Evolutionary conservation across 2,888 invertebrate genomes (phyloP), one percentile per base, ranked within the genome.

Genomic region (Druceiella hillmani): DNA sequence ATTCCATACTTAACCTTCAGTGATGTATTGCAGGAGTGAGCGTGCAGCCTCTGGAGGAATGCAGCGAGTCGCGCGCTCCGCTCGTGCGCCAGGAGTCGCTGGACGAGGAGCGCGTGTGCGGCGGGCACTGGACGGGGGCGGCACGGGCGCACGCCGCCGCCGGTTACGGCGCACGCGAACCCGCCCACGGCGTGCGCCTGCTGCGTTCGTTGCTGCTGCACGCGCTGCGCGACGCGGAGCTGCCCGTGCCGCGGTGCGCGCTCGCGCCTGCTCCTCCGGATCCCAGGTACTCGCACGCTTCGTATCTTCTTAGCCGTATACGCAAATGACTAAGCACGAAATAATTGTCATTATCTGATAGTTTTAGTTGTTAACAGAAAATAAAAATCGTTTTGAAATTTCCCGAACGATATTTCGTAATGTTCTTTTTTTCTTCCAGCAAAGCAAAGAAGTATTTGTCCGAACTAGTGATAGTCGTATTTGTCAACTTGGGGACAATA

Each of bases 101-200:
- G 13, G 72, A 72, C 14, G 72, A 72, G 43, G 72, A 72, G 44
- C 52, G 72, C 0, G 70, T 69, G 51, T 73, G 66, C 44, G 72
- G 63, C 38, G 74, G 71, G 1, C 74, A 73, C 47, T 74, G 71
- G 64, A 53, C 51, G 9, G 39, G 36, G 10, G 49, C 45, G 3
- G 47, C 38, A 13, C 51, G 61, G 30, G 10, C 7, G 10, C 10
- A 3, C 3, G 3, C 4, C 3, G 25, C 25, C 25, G 25, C 25
- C 25, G n/a, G n/a, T n/a, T n/a, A 62, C 33, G 72, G 66, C 0
- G 68, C 69, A n/a, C n/a, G n/a, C 16, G 71, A 69, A 35, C 67
- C 67, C 14, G 67, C 75, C 54, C 56, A 62, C 46, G 65, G 74
- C 16, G 65, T 75, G 47, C 46, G 73, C 50, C 55, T 76, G 55